Evolutionary conservation across 2,888 invertebrate genomes (phyloP).

Genomic region (Catocala nupta): DNA sequence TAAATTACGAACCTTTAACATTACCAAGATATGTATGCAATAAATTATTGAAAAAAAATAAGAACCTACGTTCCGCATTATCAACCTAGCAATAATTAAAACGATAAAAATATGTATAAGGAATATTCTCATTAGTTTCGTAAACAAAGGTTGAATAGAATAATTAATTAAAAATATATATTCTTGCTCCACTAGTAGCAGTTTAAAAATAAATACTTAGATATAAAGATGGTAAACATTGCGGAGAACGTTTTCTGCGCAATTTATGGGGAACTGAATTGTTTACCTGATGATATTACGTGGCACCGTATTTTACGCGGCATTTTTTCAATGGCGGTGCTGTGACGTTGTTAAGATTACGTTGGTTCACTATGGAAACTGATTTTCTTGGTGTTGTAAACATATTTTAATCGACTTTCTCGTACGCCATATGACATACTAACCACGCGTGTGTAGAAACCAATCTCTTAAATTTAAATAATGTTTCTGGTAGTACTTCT

Average conservation of each 20-base stretch:
- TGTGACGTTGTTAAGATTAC: slow-evolving; percentile 31
- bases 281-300: slow-evolving; percentile 51
- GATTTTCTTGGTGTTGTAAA: slow-evolving; percentile 10
- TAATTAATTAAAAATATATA: slow-evolving; percentile 71
- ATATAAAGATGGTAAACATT: slow-evolving; percentile 70
- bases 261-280: slow-evolving; percentile 53
- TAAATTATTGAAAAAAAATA: slow-evolving; percentile 64
- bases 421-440: too few species aligned
- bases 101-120: slow-evolving; percentile 52
- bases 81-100: slow-evolving; percentile 65
- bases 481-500: background rate
- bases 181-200: slow-evolving; percentile 64
- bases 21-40: slow-evolving; percentile 56
- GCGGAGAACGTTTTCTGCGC: slow-evolving; percentile 63
- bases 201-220: slow-evolving; percentile 64
- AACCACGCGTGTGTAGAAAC: too few species aligned
- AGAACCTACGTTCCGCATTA: slow-evolving; percentile 48
- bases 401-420: background rate
- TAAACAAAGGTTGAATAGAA: slow-evolving; percentile 74
- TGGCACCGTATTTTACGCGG: slow-evolving; percentile 33
- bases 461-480: background rate
- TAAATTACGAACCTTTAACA: slow-evolving; percentile 53
- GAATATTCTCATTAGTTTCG: slow-evolving; percentile 53
- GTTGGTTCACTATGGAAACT: slow-evolving; percentile 10
- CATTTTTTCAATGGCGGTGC: slow-evolving; percentile 26